phyloP scores from a whole-genome alignment of 2,888 invertebrate species.

The Seladonia tumulorum region DNA sequence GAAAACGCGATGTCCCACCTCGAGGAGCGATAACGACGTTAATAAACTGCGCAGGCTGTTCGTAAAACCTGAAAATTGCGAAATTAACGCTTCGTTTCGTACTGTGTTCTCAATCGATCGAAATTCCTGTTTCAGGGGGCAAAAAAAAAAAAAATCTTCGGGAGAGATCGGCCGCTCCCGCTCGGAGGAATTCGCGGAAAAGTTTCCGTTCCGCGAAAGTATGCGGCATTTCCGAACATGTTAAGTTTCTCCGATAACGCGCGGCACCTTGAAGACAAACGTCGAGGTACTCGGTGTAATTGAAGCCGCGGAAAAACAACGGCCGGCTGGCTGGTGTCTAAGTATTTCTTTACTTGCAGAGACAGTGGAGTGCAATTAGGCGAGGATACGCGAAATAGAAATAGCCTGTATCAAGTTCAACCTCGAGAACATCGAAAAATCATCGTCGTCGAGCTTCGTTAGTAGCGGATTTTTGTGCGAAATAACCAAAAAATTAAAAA shows the following conservation, averaged over 20 bases:
- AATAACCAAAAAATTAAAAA: neutral
- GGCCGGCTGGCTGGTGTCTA: conserved; percentile 4
- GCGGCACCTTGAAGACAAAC: conserved; percentile 6
- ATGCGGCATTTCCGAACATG: conserved; percentile 25
- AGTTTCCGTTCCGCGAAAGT: neutral
- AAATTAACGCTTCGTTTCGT: conserved; percentile 27
- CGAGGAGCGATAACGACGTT: neutral
- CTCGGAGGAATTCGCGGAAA: neutral
- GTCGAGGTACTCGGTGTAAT: conserved; percentile 27
- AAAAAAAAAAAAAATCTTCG: neutral
- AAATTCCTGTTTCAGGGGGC: neutral
- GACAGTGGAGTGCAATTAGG: neutral
- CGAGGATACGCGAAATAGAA: neutral
- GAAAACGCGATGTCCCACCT: neutral
- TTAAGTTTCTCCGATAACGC: conserved; percentile 7
- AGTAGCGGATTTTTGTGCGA: neutral
- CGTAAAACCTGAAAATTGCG: conserved; percentile 12
- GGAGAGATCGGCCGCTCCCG: neutral
- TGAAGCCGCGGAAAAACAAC: conserved; percentile 34
- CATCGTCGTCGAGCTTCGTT: neutral
- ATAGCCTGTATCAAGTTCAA: neutral
- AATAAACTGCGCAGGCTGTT: neutral
- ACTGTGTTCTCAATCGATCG: neutral
- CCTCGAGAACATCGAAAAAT: neutral
- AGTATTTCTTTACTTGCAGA: neutral